A percentile compares a stretch with the other conserved stretches of the same genome.
Conservation (phyloP, 2,113 vertebrate species). For the Tiliqua scincoides region DNA sequence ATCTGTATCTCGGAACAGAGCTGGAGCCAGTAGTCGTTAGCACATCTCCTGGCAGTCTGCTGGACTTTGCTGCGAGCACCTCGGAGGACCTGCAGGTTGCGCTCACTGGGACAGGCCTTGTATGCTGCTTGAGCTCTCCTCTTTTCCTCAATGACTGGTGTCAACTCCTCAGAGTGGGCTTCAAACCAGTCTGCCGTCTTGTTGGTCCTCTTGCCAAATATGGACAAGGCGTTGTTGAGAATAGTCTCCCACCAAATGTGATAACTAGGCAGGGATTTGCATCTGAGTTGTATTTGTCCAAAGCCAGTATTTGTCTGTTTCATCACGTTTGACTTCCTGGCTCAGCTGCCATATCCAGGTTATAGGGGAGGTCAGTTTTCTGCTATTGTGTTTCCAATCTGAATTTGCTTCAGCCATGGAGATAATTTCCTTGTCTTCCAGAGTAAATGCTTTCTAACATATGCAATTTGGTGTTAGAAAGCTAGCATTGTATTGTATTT, state of each 20-base stretch:
- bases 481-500: not conserved
- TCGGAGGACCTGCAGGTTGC: too few relatives aligned
- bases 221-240: too few relatives aligned
- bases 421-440: not conserved
- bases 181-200: too few relatives aligned
- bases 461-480: not conserved
- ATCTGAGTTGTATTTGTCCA: not conserved
- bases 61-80: too few relatives aligned
- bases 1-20: too few relatives aligned
- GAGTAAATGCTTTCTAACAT: not conserved
- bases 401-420: not conserved
- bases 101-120: too few relatives aligned
- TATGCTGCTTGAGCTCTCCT: too few relatives aligned
- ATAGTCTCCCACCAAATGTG: not conserved
- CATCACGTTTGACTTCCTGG: not conserved
- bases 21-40: too few relatives aligned
- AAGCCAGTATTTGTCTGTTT: not conserved
- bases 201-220: too few relatives aligned
- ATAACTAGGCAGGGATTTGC: not conserved
- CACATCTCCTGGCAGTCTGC: too few relatives aligned
- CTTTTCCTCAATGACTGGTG: too few relatives aligned
- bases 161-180: too few relatives aligned
- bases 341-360: not conserved
- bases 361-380: not conserved
- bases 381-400: not conserved